Conservation (phyloP, 2,113 vertebrate species). For the Nothoprocta pentlandii region DNA sequence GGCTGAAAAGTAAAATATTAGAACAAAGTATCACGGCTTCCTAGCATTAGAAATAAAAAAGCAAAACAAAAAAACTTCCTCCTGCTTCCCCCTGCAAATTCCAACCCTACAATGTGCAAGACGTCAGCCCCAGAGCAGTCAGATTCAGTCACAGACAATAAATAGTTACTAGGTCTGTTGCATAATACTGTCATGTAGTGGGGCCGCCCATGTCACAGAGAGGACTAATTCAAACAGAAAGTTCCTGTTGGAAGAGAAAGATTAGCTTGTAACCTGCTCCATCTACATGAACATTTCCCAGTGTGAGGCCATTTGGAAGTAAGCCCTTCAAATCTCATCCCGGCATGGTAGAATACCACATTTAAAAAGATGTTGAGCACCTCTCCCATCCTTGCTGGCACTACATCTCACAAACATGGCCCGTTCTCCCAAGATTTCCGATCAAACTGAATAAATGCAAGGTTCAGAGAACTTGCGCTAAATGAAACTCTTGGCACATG, state of each 20-base stretch:
- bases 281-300: not conserved
- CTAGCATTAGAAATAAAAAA: not conserved
- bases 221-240: not conserved
- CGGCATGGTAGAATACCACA: rapidly evolving
- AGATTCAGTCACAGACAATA: not conserved
- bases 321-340: not conserved
- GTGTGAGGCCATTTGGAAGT: not conserved
- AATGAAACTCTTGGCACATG: not conserved
- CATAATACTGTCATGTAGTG: not conserved
- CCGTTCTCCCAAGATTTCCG: conserved; percentile 23
- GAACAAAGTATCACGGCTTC: not conserved
- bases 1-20: not conserved
- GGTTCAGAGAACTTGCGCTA: not conserved
- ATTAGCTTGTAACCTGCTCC: not conserved
- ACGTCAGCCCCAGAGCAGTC: rapidly evolving
- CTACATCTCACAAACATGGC: not conserved
- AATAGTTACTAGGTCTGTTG: rapidly evolving
- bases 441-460: not conserved
- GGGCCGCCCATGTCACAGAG: not conserved
- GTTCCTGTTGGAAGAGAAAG: not conserved
- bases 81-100: not conserved
- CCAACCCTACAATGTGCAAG: not conserved
- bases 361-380: not conserved
- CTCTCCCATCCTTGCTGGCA: no score
- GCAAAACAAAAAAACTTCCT: no score